Conservation (phyloP, 2,113 vertebrate genomes). For the Bubo scandiacus region DNA sequence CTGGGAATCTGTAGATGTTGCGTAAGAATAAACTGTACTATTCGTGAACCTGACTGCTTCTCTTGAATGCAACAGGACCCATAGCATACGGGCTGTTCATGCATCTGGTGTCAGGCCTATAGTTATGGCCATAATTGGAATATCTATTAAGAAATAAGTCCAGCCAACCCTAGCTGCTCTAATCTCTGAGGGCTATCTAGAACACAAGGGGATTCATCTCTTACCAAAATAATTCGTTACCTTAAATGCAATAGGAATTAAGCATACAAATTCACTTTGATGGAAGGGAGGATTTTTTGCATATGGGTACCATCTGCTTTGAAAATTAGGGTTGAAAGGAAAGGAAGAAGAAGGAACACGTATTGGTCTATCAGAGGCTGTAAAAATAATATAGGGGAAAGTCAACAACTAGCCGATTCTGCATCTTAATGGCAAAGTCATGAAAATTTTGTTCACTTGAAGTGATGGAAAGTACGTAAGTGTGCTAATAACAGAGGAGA, state of each 20-base stretch:
- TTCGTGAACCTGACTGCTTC: too few relatives aligned
- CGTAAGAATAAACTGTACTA: too few relatives aligned
- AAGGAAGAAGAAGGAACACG: neutral
- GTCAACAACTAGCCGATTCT: constrained; percentile 13
- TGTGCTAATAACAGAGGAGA: constrained; percentile 55
- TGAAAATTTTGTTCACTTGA: constrained; percentile 42
- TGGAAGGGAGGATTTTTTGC: neutral
- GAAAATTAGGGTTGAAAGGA: neutral
- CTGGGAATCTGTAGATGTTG: neutral
- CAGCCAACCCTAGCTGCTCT: too few relatives aligned
- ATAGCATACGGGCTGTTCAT: too few relatives aligned
- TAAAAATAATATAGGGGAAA: neutral
- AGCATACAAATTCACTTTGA: neutral
- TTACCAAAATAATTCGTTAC: too few relatives aligned
- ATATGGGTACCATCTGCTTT: neutral
- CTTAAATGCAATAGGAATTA: neutral
- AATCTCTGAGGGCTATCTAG: too few relatives aligned
- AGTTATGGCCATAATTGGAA: too few relatives aligned
- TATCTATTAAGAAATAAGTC: too few relatives aligned
- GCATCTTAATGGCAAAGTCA: constrained; percentile 39
- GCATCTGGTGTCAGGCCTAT: too few relatives aligned
- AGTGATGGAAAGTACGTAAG: constrained; percentile 27
- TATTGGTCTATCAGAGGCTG: neutral
- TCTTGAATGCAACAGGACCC: too few relatives aligned
- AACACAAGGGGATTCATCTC: too few relatives aligned